Evolutionary conservation across 2,888 invertebrate species (phyloP), one percentile per base, ranked within the genome.

Genomic region (Drosophila tanythrix): DNA sequence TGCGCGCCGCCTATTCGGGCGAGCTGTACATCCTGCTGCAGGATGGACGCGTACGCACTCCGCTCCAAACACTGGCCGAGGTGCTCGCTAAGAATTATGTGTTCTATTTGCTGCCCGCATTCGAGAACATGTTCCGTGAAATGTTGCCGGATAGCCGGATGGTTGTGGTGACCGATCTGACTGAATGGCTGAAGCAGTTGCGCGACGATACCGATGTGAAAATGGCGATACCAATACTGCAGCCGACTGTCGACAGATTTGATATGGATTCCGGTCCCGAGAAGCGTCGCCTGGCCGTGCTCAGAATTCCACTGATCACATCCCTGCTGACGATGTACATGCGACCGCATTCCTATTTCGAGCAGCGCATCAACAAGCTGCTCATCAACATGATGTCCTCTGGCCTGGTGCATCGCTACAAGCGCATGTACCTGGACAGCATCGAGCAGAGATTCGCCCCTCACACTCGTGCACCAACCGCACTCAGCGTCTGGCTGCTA

Each of bases 1-100:
- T 92, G 21, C 83, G 92, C 2, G 82, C 82, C 48, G 92, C 91
- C 13, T 92, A 92, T 59, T 83, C 83, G 0, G 89, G 92, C 0
- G 91, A 92, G 63, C 66, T 92, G 4, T 92, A 74, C 25, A 77
- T 84, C 0, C 72, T 92, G n/a, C 81, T 92, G 31, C 92, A 92
- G 70, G 92, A 92, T 67, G 91, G 83, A 0, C 78, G 88, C 0
- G 36, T 73, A 4, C 82, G 82, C 0, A 74, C 76, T 0, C 76
- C 76, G 2, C 21, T 91, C 4, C 62, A 70, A 11, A 75, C 73
- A 1, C 48, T 92, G 13, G 59, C 77, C 11, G 86, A 92, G 72
- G 79, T 91, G n/a, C 21, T 90, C n/a, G 70, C 64, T 0, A 50
- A 73, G 29, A 83, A 84, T 10, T 91, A 78, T 55, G 76, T 71